Evolutionary conservation across 2,797 vertebrate genomes (phyloP).

Genomic region (Pampus argenteus): DNA sequence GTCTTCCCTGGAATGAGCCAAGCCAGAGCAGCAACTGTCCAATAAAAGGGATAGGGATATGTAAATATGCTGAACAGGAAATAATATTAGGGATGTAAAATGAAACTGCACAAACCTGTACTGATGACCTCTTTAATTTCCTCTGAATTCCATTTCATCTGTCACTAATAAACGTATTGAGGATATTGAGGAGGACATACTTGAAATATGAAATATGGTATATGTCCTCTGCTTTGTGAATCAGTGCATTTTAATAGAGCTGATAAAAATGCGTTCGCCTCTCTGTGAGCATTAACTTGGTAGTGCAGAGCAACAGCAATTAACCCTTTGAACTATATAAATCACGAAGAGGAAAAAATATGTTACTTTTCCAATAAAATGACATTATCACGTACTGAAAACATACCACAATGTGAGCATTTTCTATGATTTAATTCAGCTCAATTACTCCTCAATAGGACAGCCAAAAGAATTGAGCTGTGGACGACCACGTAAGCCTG

Average conservation of each 20-base stretch:
- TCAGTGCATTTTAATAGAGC: conserved; percentile 30
- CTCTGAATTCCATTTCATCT: conserved; percentile 60
- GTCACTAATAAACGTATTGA: conserved; percentile 55
- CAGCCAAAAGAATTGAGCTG: conserved; percentile 45
- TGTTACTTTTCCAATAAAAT: conserved; percentile 10
- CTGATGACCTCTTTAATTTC: conserved; percentile 70
- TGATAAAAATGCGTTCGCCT: conserved; percentile 33
- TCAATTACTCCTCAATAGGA: conserved; percentile 48
- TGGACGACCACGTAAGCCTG: conserved; percentile 54
- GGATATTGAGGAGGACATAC: conserved; percentile 30
- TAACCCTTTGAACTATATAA: conserved; percentile 35
- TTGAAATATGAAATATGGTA: conserved; percentile 29
- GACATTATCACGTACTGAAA: conserved; percentile 32
- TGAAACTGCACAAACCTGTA: conserved; percentile 60
- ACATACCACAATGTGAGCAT: conserved; percentile 23
- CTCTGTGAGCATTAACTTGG: conserved; percentile 36
- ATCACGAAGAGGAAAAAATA: conserved; percentile 6
- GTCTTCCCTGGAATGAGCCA: conserved; percentile 75
- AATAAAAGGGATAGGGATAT: conserved; percentile 70
- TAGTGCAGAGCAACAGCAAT: conserved; percentile 18
- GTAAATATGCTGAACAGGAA: conserved; percentile 72
- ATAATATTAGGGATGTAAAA: conserved; percentile 69
- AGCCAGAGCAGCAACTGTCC: conserved; percentile 64
- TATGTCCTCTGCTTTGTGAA: conserved; percentile 31
- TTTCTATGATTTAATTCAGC: conserved; percentile 39